Percentiles rank a stretch among this genome's conserved stretches.
Conservation (phyloP, 2,888 invertebrate species). For the Polylopha cassiicola region DNA sequence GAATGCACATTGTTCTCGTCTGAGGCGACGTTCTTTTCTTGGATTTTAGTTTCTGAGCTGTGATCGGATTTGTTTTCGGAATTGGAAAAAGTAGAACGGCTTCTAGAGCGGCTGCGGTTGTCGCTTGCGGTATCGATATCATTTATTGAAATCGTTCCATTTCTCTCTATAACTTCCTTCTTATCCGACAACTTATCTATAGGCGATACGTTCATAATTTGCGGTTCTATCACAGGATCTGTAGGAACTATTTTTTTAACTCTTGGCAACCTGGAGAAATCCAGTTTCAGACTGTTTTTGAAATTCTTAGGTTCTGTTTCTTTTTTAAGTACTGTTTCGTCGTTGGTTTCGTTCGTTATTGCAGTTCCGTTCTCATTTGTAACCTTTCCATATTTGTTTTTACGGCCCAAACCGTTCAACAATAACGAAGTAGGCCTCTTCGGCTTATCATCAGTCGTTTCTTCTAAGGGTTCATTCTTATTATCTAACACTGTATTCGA, state of each 20-base stretch:
- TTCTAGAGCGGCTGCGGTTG: conserved; percentile 60
- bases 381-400: conserved; percentile 67
- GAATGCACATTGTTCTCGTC: conserved; percentile 45
- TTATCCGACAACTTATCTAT: conserved; percentile 55
- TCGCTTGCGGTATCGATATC: conserved; percentile 38
- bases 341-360: conserved; percentile 41
- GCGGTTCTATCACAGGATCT: conserved; percentile 75
- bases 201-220: conserved; percentile 56
- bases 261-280: conserved; percentile 78
- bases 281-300: conserved; percentile 78
- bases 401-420: conserved; percentile 73
- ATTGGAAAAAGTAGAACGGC: conserved; percentile 62
- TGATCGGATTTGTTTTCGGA: conserved; percentile 72
- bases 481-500: conserved; percentile 30
- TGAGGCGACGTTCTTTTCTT: conserved; percentile 43
- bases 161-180: conserved; percentile 47
- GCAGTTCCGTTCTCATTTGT: conserved; percentile 60
- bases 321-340: conserved; percentile 45
- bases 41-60: conserved; percentile 44
- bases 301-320: conserved; percentile 54
- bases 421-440: conserved; percentile 74
- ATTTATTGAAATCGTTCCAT: conserved; percentile 42
- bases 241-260: conserved; percentile 78
- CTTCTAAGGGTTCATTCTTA: conserved; percentile 35
- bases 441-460: conserved; percentile 55